Base-by-base conservation (phyloP, 2,888 invertebrate species). In the Drosophila nr. perissopoda region DNA sequence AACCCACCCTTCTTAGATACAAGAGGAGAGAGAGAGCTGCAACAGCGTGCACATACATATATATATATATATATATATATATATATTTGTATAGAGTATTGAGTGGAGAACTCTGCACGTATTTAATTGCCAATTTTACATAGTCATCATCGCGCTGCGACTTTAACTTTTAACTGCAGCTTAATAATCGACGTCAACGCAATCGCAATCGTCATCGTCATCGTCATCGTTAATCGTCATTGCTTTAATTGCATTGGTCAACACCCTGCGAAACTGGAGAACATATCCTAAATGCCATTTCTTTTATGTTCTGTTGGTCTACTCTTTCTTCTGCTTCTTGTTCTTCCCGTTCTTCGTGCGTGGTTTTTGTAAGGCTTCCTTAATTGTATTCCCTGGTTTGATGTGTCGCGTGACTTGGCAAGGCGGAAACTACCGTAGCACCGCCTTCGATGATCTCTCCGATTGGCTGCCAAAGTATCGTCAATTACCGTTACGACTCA, bases 401-500 rank as follows among this genome's bases (percentile, higher is more conserved):
- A 4, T 48, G 45, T 56, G 62, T 73, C 56, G 73, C 78, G 79
- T 80, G 79, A 80, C 81, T 73, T 53, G 67, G 56, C 67, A 64
- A 56, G 71, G 61, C 63, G 65, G 65, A 60, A 72, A 76, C 65
- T 70, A 60, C 67, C 61, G 64, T 57, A 52, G 84, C 67, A 79
- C 76, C 87, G 82, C 84, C 87, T 69, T 72, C 74, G 62, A 63
- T 65, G 74, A 82, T 69, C 77, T 80, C 73, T 69, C 69, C 69
- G 75, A 45, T 45, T 86, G 86, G 78, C 72, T 69, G 69, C 70
- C 69, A 72, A 77, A 69, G 75, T 62, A 80, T 76, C 60, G 62
- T 63, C 82, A 79, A 82, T 87, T 84, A 79, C 72, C 67, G 78
- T 81, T 72, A 81, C 76, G 68, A 78, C 79, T 74, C 72, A n/a